Conservation (phyloP, 2,113 vertebrate species). For the Ophthalmolycus amberensis region DNA sequence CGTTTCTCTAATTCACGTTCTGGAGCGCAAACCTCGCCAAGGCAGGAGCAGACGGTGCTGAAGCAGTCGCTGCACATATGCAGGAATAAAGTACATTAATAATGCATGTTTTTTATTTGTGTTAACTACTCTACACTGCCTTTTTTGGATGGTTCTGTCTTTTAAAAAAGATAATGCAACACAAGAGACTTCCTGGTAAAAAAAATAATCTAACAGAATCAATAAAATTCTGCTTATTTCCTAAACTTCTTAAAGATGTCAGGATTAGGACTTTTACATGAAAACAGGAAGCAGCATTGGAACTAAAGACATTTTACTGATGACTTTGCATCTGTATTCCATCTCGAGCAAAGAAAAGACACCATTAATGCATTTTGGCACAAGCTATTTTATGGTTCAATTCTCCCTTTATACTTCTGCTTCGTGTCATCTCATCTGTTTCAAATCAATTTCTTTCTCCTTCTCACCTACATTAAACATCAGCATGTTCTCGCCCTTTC, state of each 20-base stretch:
- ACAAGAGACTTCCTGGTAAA: neutral
- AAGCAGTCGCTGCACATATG: neutral
- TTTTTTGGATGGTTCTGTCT: neutral
- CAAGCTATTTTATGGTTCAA: conserved; percentile 26
- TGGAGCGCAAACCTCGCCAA: neutral
- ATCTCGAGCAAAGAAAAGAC: neutral
- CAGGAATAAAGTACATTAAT: neutral
- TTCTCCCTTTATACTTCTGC: conserved; percentile 18
- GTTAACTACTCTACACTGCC: neutral
- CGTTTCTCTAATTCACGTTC: neutral
- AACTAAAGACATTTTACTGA: neutral
- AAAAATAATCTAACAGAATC: neutral
- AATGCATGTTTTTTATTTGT: neutral
- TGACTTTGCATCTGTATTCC: neutral
- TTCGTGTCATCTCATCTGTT: neutral
- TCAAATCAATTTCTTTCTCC: conserved; percentile 16
- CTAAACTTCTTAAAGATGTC: neutral
- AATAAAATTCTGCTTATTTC: neutral
- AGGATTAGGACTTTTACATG: neutral
- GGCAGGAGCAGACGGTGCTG: neutral
- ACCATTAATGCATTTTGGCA: conserved; percentile 18
- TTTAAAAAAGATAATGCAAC: neutral
- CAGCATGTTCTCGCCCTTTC: conserved; percentile 23
- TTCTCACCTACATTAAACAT: conserved; percentile 31
- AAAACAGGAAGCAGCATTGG: neutral